phyloP scores from a whole-genome alignment of 2,113 vertebrate genomes.

The Origma solitaria region DNA sequence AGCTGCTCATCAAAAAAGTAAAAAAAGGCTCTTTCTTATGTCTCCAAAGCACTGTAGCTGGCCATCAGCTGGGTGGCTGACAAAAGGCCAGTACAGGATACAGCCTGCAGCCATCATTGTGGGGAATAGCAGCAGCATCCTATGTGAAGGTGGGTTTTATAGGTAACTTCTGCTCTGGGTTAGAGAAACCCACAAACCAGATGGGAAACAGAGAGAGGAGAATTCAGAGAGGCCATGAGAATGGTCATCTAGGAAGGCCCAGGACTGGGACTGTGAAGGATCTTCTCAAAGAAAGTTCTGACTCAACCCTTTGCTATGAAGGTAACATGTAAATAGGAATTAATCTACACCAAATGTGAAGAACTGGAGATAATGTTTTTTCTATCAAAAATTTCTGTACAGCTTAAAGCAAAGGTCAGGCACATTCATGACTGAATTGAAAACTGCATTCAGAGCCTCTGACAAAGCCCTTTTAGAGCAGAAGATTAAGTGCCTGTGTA shows the following conservation, averaged over 20 bases:
- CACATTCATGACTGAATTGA: background rate
- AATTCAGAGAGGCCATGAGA: background rate
- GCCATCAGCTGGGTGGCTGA: background rate
- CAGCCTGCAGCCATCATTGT: background rate
- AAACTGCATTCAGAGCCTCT: background rate
- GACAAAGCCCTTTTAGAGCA: background rate
- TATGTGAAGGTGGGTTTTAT: background rate
- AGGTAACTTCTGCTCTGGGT: background rate
- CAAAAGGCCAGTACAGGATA: background rate
- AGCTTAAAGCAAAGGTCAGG: background rate
- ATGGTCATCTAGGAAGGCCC: background rate
- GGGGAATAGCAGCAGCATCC: background rate
- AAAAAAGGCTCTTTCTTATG: background rate
- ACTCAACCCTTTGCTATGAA: background rate
- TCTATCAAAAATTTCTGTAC: background rate
- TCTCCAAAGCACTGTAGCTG: background rate
- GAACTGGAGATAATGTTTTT: background rate
- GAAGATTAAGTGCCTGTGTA: background rate
- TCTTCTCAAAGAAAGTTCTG: background rate
- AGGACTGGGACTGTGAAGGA: background rate
- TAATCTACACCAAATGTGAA: background rate
- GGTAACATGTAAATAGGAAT: background rate
- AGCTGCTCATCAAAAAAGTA: background rate
- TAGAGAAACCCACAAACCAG: background rate
- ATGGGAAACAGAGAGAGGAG: background rate